These are phyloP conservation scores for Tetramorium simillimum DNA, from an alignment of 1,140 invertebrate genomes.

Conservation along the genomic window DNA sequence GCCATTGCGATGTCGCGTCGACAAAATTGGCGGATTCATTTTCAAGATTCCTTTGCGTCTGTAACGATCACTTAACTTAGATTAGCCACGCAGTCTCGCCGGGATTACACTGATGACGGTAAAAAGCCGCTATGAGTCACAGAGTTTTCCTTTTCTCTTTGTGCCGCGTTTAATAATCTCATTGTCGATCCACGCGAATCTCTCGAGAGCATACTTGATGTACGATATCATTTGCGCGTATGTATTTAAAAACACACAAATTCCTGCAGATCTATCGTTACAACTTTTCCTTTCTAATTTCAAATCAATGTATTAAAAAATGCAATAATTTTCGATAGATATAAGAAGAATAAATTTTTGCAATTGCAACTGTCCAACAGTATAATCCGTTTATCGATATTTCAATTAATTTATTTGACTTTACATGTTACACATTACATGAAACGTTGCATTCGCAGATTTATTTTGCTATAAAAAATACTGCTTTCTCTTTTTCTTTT, in stretches of 20 bases:
- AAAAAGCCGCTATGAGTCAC: slow-evolving; percentile 66
- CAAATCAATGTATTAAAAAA: neutral
- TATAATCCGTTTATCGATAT: slow-evolving; percentile 1
- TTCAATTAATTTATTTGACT: neutral
- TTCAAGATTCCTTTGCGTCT: slow-evolving; percentile 59
- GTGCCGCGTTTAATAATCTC: slow-evolving; percentile 49
- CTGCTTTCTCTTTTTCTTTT: neutral
- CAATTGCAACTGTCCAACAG: neutral
- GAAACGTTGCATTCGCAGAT: neutral
- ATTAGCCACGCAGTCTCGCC: slow-evolving; percentile 69
- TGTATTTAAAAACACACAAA: neutral
- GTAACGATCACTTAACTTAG: slow-evolving; percentile 73
- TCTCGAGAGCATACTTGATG: neutral
- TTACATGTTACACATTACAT: slow-evolving; percentile 1
- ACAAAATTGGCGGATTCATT: slow-evolving; percentile 46
- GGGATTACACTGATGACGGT: slow-evolving; percentile 39
- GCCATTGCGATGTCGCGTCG: neutral
- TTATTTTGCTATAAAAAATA: neutral
- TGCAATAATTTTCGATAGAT: neutral
- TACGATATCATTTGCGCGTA: neutral
- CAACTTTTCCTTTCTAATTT: slow-evolving; percentile 38
- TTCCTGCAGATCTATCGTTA: slow-evolving; percentile 16
- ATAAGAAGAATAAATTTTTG: neutral
- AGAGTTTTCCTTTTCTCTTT: slow-evolving; percentile 2
- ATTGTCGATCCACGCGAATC: slow-evolving; percentile 33